Base-by-base conservation (phyloP, 23 tunicate genomes). In the Botrylloides violaceus region DNA sequence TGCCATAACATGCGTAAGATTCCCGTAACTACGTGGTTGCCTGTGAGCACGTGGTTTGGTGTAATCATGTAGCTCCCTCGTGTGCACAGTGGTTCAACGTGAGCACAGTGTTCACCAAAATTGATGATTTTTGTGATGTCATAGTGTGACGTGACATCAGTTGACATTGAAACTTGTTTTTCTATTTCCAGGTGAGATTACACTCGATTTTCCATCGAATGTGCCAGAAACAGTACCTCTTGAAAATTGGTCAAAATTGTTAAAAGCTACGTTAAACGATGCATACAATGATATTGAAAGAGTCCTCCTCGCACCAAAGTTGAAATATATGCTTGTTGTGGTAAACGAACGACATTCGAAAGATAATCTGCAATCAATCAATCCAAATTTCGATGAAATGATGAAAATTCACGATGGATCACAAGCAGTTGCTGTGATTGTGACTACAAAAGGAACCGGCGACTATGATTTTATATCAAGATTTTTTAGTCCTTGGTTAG, bases 401-500 rank as follows among this genome's bases (percentile, higher is more conserved):
- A 18, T 36, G 36, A 30, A 19, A 27, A 3, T 55, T 20, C 95
- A 87, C 30, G 79, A 87, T 55, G 95, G 86, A 15, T 80, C 86
- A 25, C 32, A 71, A n/a, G 77, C 31, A 53, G 76, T 76, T 76
- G 86, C 82, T 7, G 65, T 87, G 3, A 87, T 87, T 53, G 86
- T 87, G 3, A 87, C 95, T 4, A 47, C 64, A 0, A 64, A 74
- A 65, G 75, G 61, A 18, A 58, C 25, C 38, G 78, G 32, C 0
- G 48, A 58, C 25, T 62, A 70, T 53, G 93, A 92, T 49, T 92
- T 92, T 73, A 38, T 72, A 1, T 92, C 98, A 2, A 76, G 98
- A 7, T 92, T 80, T 57, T 92, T 92, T 65, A 80, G 87, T 1
- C 98, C 98, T 18, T 92, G 98, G 98, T 76, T 84, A 53, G 98